Evolutionary conservation across 1,140 invertebrate genomes (phyloP), one percentile per base, ranked within the genome.

Genomic region (Orchesella cincta): DNA sequence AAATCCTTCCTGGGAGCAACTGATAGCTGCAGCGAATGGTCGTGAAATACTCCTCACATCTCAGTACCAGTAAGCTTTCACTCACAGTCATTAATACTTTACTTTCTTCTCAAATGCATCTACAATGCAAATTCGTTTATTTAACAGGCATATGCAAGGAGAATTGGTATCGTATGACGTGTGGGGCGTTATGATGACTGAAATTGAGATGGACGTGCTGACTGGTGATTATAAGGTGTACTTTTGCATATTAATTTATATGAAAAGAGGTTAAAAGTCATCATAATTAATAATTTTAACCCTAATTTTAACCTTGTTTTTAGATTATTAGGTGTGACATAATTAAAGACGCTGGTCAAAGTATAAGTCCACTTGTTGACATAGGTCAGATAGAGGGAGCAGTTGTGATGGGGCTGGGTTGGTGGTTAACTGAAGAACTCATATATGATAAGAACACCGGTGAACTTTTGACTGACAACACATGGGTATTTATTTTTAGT

Each of bases 321-420:
- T 28, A 71, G 31, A 73, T 51, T 23, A 84, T 84, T 5, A 87
- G 86, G 33, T 83, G 83, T 12, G 86, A 87, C 79, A 81, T 87
- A 20, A 81, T 87, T 31, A 86, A 86, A 79, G 87, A 87, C 79
- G 84, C 84, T 2, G 62, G 93, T 0, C 86, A 89, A 76, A 92
- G 91, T 84, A 82, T 93, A 57, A 94, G 88, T 85, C 93, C 93
- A 0, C 85, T 89, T 71, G 86, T 95, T 31, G 94, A 96, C 84
- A 86, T 96, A 23, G 94, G 94, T 29, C 94, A 97, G 86, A 87
- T 91, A 1, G 94, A 96, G 88, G 95, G 94, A 2, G 92, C 92
- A 0, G 94, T 94, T 84, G 86, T 95, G 0, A 95, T 96, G 94
- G 93, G 93, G 1, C 83, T 94, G 16, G 94, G 94, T 2, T 92